Evolutionary conservation across 2,113 vertebrate genomes (phyloP).

Genomic region (Vulpes ferrilata): DNA sequence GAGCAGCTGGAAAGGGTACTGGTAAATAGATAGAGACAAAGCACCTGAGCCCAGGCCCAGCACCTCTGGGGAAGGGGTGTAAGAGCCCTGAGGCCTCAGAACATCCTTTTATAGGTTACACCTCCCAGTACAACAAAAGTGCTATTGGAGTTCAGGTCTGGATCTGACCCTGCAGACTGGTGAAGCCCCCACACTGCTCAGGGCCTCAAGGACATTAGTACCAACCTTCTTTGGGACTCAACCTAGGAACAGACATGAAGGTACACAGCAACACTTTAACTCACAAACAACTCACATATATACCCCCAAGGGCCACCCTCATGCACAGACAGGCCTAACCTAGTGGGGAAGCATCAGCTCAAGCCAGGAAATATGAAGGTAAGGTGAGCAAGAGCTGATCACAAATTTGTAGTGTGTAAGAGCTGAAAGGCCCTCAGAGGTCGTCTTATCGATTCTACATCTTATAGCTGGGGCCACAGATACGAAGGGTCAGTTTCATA

Average conservation of each 20-base stretch:
- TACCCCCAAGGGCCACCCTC: not conserved
- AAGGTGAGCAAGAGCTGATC: not conserved
- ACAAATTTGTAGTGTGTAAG: not conserved
- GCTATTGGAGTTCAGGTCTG: not conserved
- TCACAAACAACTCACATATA: not conserved
- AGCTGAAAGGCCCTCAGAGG: not conserved
- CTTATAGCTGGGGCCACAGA: not conserved
- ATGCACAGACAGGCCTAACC: not conserved
- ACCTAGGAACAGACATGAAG: not conserved
- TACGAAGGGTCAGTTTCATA: not conserved
- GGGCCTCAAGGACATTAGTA: not conserved
- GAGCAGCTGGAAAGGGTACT: constrained; percentile 99
- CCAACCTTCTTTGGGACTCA: not conserved
- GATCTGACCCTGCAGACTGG: not conserved
- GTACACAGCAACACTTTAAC: not conserved
- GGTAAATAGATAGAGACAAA: constrained; percentile 71
- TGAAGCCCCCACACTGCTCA: not conserved
- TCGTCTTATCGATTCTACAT: not conserved
- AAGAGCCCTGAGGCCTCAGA: not conserved
- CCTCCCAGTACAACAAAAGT: not conserved
- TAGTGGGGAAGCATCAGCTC: not conserved
- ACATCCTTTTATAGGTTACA: constrained; percentile 1
- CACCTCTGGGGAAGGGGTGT: not conserved
- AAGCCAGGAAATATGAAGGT: not conserved
- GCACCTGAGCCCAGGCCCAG: constrained; percentile 43